Conservation (phyloP, 2,797 vertebrate species). For the Hylomyscus alleni region DNA sequence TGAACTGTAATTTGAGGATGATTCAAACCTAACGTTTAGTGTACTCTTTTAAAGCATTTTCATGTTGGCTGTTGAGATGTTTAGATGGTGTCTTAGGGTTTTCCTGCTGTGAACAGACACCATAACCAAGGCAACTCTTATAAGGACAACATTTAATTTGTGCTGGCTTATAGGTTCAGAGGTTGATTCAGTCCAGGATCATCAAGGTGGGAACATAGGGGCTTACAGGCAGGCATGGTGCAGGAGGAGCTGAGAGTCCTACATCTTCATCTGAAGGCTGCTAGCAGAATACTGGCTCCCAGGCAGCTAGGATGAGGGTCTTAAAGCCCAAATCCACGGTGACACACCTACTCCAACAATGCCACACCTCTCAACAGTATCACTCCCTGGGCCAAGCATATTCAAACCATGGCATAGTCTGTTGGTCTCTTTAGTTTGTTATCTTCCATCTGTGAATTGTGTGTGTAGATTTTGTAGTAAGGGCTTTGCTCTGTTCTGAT, state of each 20-base stretch:
- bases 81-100: background rate
- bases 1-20: conserved; percentile 53
- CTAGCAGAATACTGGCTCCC: background rate
- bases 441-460: conserved; percentile 31
- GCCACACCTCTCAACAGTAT: background rate
- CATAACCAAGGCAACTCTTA: background rate
- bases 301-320: background rate
- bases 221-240: background rate
- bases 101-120: background rate
- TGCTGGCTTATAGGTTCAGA: background rate
- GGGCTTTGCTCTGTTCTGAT: background rate
- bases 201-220: background rate
- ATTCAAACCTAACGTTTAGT: conserved; percentile 7
- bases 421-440: background rate
- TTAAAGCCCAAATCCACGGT: background rate
- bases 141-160: background rate
- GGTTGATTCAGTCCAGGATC: background rate
- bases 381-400: background rate
- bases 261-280: background rate
- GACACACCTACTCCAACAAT: too few relatives aligned
- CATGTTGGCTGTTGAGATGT: conserved; percentile 14
- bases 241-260: background rate
- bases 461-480: background rate
- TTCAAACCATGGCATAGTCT: background rate
- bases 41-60: background rate